phyloP scores from a whole-genome alignment of 2,797 vertebrate species.

The Danionella dracula region DNA sequence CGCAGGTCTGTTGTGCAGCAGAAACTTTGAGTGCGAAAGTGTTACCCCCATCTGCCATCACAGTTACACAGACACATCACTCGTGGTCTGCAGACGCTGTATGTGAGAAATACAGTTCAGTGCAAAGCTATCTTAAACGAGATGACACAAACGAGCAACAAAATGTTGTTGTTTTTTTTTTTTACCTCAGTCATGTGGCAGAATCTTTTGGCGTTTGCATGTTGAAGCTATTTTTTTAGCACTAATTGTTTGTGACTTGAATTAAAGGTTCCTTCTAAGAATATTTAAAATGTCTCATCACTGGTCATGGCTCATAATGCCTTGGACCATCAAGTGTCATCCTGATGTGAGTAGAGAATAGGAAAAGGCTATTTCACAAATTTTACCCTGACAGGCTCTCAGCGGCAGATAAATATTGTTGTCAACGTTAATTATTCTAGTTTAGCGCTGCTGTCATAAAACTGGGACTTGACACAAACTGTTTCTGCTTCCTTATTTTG shows the following conservation, averaged over 20 bases:
- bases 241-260: constrained; percentile 47
- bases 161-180: too few relatives aligned
- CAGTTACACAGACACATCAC: background rate
- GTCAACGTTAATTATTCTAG: constrained; percentile 64
- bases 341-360: constrained; percentile 46
- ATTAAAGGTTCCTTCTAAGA: constrained; percentile 32
- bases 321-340: constrained; percentile 31
- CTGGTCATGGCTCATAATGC: constrained; percentile 31
- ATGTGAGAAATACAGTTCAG: background rate
- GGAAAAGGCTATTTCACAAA: constrained; percentile 24
- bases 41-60: background rate
- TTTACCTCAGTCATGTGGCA: too few relatives aligned
- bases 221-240: too few relatives aligned
- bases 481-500: constrained; percentile 45
- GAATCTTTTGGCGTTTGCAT: too few relatives aligned
- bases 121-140: background rate
- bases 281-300: constrained; percentile 38
- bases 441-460: constrained; percentile 38
- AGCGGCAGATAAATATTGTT: constrained; percentile 52
- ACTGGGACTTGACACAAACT: constrained; percentile 49
- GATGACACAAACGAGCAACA: background rate
- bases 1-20: background rate
- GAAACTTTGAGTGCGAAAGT: background rate
- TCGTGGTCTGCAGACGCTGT: background rate
- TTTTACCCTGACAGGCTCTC: constrained; percentile 48